Evolutionary conservation across 2,888 invertebrate species (phyloP), one percentile per base, ranked within the genome.

Genomic region (Synanthedon andrenaeformis): DNA sequence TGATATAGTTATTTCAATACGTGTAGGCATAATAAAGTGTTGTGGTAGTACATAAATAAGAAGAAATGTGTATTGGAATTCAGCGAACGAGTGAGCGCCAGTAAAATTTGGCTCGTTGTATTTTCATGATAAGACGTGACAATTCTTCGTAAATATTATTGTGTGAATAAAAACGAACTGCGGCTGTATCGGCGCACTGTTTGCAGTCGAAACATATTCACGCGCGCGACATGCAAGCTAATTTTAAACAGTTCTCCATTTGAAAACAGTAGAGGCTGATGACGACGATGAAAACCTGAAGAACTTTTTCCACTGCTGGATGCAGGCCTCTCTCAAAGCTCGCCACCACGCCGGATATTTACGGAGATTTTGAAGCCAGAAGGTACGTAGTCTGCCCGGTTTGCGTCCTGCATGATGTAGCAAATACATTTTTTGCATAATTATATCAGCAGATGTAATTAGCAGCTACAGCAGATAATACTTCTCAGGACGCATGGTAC

Each of bases 101-200:
- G 62, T 69, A 66, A 69, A 70, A 72, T 69, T 73, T 67, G 63
- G 57, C 60, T 56, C 56, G 57, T 64, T 66, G 65, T 70, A 64
- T 65, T 69, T 69, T 67, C 70, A 72, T 69, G 72, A 49, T 12
- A 49, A 17, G 49, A 70, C 60, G 72, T 72, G 74, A 71, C 72
- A 73, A 72, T 71, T 17, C 49, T 17, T 49, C 49, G 49, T 8
- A 17, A 49, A 49, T 49, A 49, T 49, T 70, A 49, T 49, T 69
- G 66, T 62, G 64, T 61, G 70, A 67, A 70, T 68, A 70, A 69
- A 70, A 70, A 67, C 66, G 65, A 68, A 68, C 56, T 60, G 61
- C 56, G 58, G 49, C 53, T 10, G 49, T 49, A 49, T 52, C 23
- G 23, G 19, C 19, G 4, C 23, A 17, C 49, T 23, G 49, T 19